Base-by-base conservation (phyloP, 2,888 invertebrate genomes). In the Margaritifera margaritifera region DNA sequence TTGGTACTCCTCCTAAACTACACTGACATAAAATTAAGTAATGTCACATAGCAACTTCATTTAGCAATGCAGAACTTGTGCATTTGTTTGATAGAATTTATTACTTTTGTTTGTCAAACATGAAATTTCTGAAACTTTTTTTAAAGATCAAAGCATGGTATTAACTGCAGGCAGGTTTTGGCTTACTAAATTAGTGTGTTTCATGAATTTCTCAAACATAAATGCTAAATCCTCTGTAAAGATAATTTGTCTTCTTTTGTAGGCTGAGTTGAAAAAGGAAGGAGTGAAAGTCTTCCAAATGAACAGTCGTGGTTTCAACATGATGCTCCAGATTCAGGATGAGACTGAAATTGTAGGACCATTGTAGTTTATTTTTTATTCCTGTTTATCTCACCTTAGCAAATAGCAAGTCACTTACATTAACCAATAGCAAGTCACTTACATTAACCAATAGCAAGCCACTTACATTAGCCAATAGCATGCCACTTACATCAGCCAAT, bases 241-340 rank as follows among this genome's bases (percentile, higher is more conserved):
- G 24, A 63, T 54, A n/a, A 50, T 11, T 58, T 51, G 52, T 20
- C 55, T 66, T 62, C 61, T 20, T n/a, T 74, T 77, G 53, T 89
- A 95, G 95, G 92, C 93, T 52, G 87, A 89, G 50, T 82, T 96
- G 69, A 92, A 92, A 80, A 93, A 92, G 81, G 92, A 92, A 22
- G 93, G 93, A 80, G 95, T 98, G 8, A 95, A 93, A 89, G 96
- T 99, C 4, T 99, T 99, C 90, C 96, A 97, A 82, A 93, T 94
- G 87, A 92, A 93, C 27, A 95, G 96, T 27, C 92, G 94, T 66
- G 93, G 93, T 72, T 94, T 95, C 69, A 98, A 93, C 87, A 94
- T 96, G 93, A 93, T 98, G 58, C 89, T 98, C 18, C 90, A 92
- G 62, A 90, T 96, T n/a, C 84, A 92, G 8, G 89, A 80, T 31